Evolutionary conservation across 2,113 vertebrate genomes (phyloP), one percentile per base, ranked within the genome.

Genomic region (Tupaia tana): DNA sequence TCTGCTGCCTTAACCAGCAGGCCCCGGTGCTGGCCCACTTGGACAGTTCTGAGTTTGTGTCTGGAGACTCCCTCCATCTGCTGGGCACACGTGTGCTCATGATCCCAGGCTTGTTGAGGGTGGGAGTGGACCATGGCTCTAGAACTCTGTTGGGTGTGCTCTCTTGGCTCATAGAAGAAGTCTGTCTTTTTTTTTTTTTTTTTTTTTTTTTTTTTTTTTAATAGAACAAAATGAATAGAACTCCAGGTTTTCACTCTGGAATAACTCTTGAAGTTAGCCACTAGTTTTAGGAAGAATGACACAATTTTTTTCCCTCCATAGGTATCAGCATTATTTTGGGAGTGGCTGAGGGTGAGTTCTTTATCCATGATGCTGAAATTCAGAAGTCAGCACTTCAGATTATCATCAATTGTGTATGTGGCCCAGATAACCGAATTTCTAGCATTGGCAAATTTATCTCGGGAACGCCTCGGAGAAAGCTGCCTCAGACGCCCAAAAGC

Each of bases 371-470:
- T 97, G 99, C 99, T 0, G 99, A 99, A 98, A 99, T 99, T 98
- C 99, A 99, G 98, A 99, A 99, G 96, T 99, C 99, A 1, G 99
- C 99, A 31, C 98, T 99, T 98, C 99, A 99, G 97, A 99, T 99
- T 96, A 99, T 99, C 98, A 99, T 99, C 96, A 99, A 99, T 70
- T 99, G 99, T 29, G 99, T 99, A 3, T 99, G 99, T 69, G 99
- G 99, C 64, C 99, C 99, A 6, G 99, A 99, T 97, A 99, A 99
- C 83, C 99, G 99, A 2, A 99, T 99, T 93, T 99, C 99, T 97
- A 99, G 99, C 97, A 99, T 99, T 2, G 99, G 99, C 96, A 99
- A 99, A 95, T 99, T 99, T 97, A 99, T 99, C 80, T 99, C 99
- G 3, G 99, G 99, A 70, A 99, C 99, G 11, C 99, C 99, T 43